Conservation (phyloP, 92 coral and sea anemone species). For the Umimayanthus chanpuru region DNA sequence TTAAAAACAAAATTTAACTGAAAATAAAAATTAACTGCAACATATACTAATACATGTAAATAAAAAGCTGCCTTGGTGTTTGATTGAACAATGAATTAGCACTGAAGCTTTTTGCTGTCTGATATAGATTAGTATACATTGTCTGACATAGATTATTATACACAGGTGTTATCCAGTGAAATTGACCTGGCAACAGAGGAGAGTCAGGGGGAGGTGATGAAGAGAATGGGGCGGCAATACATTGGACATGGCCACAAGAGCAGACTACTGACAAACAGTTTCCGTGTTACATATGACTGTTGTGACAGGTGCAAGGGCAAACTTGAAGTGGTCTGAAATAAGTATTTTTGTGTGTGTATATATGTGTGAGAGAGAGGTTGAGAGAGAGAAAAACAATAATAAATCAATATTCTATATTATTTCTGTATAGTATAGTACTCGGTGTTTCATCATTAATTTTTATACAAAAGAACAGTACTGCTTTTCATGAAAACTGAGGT, state of each 20-base stretch:
- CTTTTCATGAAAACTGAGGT: too few species aligned
- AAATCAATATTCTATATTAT: too few species aligned
- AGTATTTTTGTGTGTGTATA: background rate
- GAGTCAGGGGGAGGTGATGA: constrained; percentile 71
- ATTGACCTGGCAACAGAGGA: constrained; percentile 69
- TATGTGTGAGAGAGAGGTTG: background rate
- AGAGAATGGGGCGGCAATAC: constrained; percentile 88
- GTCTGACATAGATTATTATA: background rate
- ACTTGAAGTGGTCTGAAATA: constrained; percentile 72
- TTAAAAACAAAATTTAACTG: too few species aligned
- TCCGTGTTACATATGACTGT: constrained; percentile 92
- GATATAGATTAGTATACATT: background rate
- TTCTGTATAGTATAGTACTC: too few species aligned
- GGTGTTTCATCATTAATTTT: too few species aligned
- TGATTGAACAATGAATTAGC: too few species aligned
- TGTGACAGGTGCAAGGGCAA: constrained; percentile 93
- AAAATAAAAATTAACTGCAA: too few species aligned
- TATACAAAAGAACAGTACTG: too few species aligned
- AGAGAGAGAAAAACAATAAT: too few species aligned
- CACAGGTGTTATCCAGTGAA: constrained; percentile 69
- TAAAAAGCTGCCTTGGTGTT: too few species aligned
- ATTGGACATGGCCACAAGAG: constrained; percentile 94
- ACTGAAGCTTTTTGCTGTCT: too few species aligned
- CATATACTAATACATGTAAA: too few species aligned
- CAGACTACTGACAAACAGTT: constrained; percentile 86